Evolutionary conservation across 2,797 vertebrate species (phyloP), one percentile per base, ranked within the genome.

Genomic region (Clarias platycephalus): DNA sequence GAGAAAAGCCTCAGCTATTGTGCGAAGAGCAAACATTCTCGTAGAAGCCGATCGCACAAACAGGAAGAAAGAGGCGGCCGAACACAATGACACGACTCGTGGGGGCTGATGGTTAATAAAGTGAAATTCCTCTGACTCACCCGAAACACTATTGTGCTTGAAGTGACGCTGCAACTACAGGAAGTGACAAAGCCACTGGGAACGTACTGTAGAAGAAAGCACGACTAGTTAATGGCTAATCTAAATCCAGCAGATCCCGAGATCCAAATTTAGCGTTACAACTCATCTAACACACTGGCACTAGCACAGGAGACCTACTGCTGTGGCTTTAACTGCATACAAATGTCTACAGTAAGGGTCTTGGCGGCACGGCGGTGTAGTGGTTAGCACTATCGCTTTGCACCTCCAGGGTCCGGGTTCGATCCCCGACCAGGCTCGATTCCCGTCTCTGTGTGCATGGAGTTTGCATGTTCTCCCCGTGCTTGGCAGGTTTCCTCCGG

Each of bases 71-170:
- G 22, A 20, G 26, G n/a, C 15, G 2, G 53, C 0, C 7, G 20
- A n/a, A 77, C 49, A 77, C 55, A 60, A 77, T 60, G 72, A 58
- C 16, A 37, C 18, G 20, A 2, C 24, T 34, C 28, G 2, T 37
- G 34, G 34, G 44, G n/a, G 44, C n/a, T 76, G 20, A 34, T 76
- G 55, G 53, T 34, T 58, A 22, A 18, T 24, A 34, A 18, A 76
- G 74, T 34, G 53, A 58, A 76, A 58, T 24, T 58, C 26, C 55
- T 58, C 74, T 58, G 28, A 58, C 15, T 77, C 75, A 77, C 75
- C 18, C 28, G 31, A 28, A 58, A 76, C 7, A 2, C 28, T 76
- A 57, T 77, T 76, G 53, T 57, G 1, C 28, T 57, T 0, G 13
- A 10, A 76, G 53, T 60, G 75, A 34, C 18, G 15, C 26, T 31